Conservation (phyloP, 2,113 vertebrate genomes). For the Ia io region DNA sequence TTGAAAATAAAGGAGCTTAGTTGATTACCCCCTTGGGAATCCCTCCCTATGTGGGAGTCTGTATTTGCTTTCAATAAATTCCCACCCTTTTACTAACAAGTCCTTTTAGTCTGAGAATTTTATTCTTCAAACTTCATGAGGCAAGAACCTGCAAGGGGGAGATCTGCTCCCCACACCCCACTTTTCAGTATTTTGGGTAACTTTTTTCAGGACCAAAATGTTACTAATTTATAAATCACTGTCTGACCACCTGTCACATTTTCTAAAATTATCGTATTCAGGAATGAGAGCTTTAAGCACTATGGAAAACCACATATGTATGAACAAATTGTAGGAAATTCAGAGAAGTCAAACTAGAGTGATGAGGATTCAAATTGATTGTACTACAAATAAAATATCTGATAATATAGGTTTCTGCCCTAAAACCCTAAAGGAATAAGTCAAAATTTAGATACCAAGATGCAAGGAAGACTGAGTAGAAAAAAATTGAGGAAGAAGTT, state of each 20-base stretch:
- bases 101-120: too few species aligned
- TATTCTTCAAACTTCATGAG: too few species aligned
- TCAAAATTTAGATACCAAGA: constrained; percentile 24
- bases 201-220: constrained; percentile 9
- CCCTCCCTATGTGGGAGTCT: too few species aligned
- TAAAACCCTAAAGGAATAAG: constrained; percentile 7
- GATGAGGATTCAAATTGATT: neutral
- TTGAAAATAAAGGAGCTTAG: fast-evolving
- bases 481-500: constrained; percentile 4
- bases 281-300: neutral
- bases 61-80: too few species aligned
- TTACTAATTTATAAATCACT: neutral
- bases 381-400: neutral
- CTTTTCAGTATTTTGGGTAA: neutral
- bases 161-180: too few species aligned
- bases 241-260: neutral
- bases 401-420: neutral
- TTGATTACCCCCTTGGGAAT: too few species aligned
- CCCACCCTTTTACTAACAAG: too few species aligned
- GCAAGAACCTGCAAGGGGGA: too few species aligned
- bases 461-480: constrained; percentile 14
- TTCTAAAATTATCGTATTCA: neutral
- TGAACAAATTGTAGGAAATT: neutral
- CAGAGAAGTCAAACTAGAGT: constrained; percentile 16
- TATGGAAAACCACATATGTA: neutral